These are phyloP conservation scores for Geopemphigus sp. DNA, from an alignment of 1,140 invertebrate species.

Conservation along the genomic window DNA sequence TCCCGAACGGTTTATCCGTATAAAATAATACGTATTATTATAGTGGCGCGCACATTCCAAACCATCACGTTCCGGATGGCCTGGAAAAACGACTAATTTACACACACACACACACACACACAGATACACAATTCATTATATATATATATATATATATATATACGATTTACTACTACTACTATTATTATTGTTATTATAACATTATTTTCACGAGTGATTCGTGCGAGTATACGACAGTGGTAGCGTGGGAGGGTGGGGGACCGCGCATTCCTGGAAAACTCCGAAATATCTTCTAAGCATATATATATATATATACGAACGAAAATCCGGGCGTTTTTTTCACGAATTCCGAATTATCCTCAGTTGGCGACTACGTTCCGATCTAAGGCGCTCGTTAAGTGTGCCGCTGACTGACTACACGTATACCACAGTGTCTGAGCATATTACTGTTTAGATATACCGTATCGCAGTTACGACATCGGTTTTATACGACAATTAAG, in stretches of 20 bases:
- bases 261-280: slow-evolving; percentile 45
- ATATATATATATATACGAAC: too few relatives aligned
- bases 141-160: too few relatives aligned
- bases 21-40: neutral
- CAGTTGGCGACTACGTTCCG: slow-evolving; percentile 28
- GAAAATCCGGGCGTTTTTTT: slow-evolving; percentile 20
- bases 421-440: too few relatives aligned
- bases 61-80: slow-evolving; percentile 46
- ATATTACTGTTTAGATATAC: too few relatives aligned
- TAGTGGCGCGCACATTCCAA: slow-evolving; percentile 29
- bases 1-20: neutral
- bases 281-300: too few relatives aligned
- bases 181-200: slow-evolving; percentile 9
- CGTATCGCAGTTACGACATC: too few relatives aligned
- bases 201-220: neutral
- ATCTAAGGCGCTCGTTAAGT: neutral
- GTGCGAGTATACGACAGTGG: neutral
- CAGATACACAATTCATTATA: too few relatives aligned
- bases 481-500: too few relatives aligned
- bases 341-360: slow-evolving; percentile 47
- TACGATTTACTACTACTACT: slow-evolving; percentile 22
- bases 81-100: slow-evolving; percentile 46
- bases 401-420: too few relatives aligned
- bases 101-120: neutral
- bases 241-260: neutral